Percentiles rank a stretch among this genome's conserved stretches.
These are phyloP conservation scores for Notiomystis cincta DNA, from an alignment of 2,113 vertebrate species.

Conservation along the genomic window DNA sequence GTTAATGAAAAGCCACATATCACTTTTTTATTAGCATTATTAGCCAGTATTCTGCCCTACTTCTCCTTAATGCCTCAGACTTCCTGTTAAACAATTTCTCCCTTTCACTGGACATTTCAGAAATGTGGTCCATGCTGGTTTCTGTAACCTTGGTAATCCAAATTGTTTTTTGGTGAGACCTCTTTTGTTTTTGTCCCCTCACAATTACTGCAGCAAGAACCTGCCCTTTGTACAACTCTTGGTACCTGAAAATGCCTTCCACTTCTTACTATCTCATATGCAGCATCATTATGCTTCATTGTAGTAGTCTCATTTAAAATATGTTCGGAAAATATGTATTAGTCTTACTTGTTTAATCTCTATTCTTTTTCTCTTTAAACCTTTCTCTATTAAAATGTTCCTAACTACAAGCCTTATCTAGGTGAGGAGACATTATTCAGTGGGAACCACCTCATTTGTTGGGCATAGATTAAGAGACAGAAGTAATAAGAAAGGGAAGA, in stretches of 20 bases:
- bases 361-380: neutral
- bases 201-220: neutral
- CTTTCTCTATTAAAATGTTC: neutral
- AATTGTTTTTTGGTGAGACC: neutral
- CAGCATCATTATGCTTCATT: neutral
- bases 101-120: neutral
- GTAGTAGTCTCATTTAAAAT: neutral
- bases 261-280: neutral
- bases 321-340: neutral
- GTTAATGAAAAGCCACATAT: neutral
- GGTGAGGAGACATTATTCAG: rapidly evolving
- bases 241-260: neutral
- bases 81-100: neutral
- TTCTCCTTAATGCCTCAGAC: neutral
- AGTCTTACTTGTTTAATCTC: neutral
- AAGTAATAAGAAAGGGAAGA: neutral
- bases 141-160: neutral
- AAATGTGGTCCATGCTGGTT: neutral
- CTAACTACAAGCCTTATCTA: neutral
- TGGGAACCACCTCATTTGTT: neutral
- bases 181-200: neutral
- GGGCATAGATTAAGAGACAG: neutral
- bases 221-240: neutral
- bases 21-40: neutral
- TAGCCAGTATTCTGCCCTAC: neutral